Evolutionary conservation across 2,113 vertebrate species (phyloP).

Genomic region (Menidia beryllina): DNA sequence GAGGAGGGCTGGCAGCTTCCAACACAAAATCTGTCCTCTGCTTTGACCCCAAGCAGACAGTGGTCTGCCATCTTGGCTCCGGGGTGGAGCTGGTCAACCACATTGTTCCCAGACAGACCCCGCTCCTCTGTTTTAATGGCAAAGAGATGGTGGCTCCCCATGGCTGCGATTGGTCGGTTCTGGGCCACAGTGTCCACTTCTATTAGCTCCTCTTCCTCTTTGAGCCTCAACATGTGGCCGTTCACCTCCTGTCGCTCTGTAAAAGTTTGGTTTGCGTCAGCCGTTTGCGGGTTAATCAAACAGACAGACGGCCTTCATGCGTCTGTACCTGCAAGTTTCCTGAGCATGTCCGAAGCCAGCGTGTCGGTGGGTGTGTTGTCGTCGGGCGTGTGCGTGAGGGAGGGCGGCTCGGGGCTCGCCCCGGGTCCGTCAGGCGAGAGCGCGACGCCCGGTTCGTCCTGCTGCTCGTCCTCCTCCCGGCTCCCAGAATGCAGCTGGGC

Average conservation of each 20-base stretch:
- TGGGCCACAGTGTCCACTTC: conserved; percentile 35
- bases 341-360: conserved; percentile 73
- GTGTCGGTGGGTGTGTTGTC: conserved; percentile 45
- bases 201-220: conserved; percentile 75
- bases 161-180: conserved; percentile 18
- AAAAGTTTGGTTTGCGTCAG: conserved; percentile 24
- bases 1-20: conserved; percentile 3
- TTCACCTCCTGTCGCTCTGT: conserved; percentile 70
- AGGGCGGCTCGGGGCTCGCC: conserved; percentile 74
- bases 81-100: not conserved
- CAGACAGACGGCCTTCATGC: not conserved
- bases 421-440: conserved; percentile 77
- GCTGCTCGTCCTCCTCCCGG: conserved; percentile 57
- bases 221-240: conserved; percentile 48
- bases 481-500: conserved; percentile 66
- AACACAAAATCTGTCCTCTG: conserved; percentile 34
- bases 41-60: conserved; percentile 32
- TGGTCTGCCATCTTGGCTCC: conserved; percentile 52
- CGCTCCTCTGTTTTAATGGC: conserved; percentile 51
- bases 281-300: too few relatives aligned
- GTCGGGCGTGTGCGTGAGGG: conserved; percentile 65
- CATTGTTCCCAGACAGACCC: not conserved
- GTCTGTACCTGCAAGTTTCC: conserved; percentile 72
- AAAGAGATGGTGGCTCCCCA: conserved; percentile 24
- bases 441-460: conserved; percentile 74